Conservation (phyloP, 1,140 invertebrate species). For the Lepidurus couesii region DNA sequence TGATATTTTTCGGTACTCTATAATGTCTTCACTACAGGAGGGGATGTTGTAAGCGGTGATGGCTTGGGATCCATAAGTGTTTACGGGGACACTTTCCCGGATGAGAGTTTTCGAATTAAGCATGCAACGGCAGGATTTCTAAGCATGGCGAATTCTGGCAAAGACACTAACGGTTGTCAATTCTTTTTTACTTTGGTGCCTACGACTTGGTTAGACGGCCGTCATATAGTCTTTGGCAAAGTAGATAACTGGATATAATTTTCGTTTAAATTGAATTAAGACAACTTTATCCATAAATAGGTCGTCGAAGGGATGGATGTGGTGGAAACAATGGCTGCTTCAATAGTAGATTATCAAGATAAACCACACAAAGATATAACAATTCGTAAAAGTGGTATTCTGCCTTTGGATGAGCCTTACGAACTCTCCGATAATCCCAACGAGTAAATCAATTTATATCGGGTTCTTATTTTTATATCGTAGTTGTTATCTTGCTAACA, state of each 20-base stretch:
- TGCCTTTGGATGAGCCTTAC: constrained; percentile 40
- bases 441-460: constrained; percentile 47
- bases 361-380: constrained; percentile 58
- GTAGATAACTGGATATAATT: constrained; percentile 50
- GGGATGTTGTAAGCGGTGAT: constrained; percentile 69
- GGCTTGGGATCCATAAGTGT: constrained; percentile 76
- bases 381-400: constrained; percentile 51
- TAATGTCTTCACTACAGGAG: constrained; percentile 52
- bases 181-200: constrained; percentile 90
- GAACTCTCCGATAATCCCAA: constrained; percentile 32
- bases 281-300: constrained; percentile 43
- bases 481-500: too few relatives aligned
- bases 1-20: neutral
- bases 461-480: too few relatives aligned
- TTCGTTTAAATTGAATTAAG: neutral
- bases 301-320: constrained; percentile 73
- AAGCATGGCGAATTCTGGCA: constrained; percentile 91
- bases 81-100: constrained; percentile 84
- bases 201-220: constrained; percentile 85
- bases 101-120: constrained; percentile 88
- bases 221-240: constrained; percentile 92
- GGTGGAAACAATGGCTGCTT: constrained; percentile 76
- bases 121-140: constrained; percentile 83
- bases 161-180: constrained; percentile 76
- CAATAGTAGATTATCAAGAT: constrained; percentile 67